Evolutionary conservation across 2,113 vertebrate species (phyloP), one percentile per base, ranked within the genome.

Genomic region (Euleptes europaea): DNA sequence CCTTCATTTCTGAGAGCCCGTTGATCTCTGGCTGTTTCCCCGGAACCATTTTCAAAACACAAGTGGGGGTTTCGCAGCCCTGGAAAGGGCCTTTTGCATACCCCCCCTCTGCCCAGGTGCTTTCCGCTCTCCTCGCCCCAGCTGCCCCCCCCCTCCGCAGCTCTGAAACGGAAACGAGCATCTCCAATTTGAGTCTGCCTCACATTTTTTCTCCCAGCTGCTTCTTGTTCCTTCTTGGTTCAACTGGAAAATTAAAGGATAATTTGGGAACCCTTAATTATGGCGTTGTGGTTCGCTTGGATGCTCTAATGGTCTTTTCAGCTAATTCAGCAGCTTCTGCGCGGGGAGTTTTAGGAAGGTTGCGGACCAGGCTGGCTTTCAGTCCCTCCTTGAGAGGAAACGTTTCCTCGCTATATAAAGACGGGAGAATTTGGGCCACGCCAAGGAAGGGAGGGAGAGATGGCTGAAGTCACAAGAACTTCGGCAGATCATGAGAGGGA

Each of bases 171-270:
- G 38, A 38, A 57, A 78, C 13, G 3, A 0, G 28, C 42, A 17
- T 2, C 6, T 12, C 33, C 1, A 23, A 21, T 38, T 23, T 12
- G 21, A 14, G 49, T 33, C 31, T 6, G 2, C 33, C 8, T 31
- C 8, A 35, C 28, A n/a, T n/a, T n/a, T 35, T 31, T 15, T 40
- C 33, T 28, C 9, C 14, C 47, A 12, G 5, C 47, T 35, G 49
- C 65, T 71, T 71, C 2, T 2, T 63, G 10, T 38, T 71, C 28
- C 44, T 66, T 84, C 38, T 78, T 35, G 49, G 49, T 44, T 60
- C 49, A 15, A 71, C 75, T 84, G 65, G 66, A 71, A 78, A 71
- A 84, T 71, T 78, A 84, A 84, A 84, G 51, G 49, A 71, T 78
- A 28, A 71, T 44, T 78, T 78, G 44, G 75, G 66, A 78, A 70